Percentiles rank a stretch among this genome's conserved stretches.
These are phyloP conservation scores for Smittia aterrima DNA, from an alignment of 2,888 invertebrate species.

Conservation along the genomic window DNA sequence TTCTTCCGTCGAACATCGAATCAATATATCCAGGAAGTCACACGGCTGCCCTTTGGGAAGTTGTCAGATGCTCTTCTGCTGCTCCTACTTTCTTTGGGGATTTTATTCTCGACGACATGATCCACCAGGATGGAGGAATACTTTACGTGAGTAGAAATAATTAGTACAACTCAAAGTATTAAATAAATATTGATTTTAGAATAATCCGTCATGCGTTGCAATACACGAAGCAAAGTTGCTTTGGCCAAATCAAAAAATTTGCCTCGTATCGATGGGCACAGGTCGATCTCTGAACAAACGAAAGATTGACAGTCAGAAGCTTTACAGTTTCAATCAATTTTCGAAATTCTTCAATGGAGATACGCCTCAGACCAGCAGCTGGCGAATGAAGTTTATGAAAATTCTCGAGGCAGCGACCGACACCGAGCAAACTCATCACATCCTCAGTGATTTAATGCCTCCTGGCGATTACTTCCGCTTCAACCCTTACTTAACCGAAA, in stretches of 20 bases:
- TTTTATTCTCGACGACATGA: conserved; percentile 64
- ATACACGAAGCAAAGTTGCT: conserved; percentile 81
- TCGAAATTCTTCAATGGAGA: conserved; percentile 47
- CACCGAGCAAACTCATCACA: conserved; percentile 79
- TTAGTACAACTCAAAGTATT: conserved; percentile 43
- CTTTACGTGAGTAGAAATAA: conserved; percentile 16
- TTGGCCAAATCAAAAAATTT: conserved; percentile 73
- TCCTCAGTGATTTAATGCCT: conserved; percentile 69
- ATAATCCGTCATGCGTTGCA: conserved; percentile 86
- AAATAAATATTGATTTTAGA: conserved; percentile 78
- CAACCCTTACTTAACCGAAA: conserved; percentile 82
- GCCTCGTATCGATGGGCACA: conserved; percentile 82
- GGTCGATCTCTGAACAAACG: conserved; percentile 56
- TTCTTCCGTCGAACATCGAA: conserved; percentile 65
- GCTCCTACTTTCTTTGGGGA: conserved; percentile 91
- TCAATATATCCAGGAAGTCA: conserved; percentile 71
- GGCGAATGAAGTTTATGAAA: conserved; percentile 76
- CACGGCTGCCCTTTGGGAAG: conserved; percentile 66
- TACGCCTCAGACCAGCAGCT: conserved; percentile 55
- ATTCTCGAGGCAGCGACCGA: conserved; percentile 84
- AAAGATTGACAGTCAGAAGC: conserved; percentile 32
- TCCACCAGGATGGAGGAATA: conserved; percentile 61
- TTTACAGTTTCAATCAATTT: conserved; percentile 48
- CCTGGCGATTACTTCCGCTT: conserved; percentile 75
- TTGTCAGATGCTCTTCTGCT: conserved; percentile 71